phyloP scores from a whole-genome alignment of 2,888 invertebrate genomes.

The Zele albiditarsus region DNA sequence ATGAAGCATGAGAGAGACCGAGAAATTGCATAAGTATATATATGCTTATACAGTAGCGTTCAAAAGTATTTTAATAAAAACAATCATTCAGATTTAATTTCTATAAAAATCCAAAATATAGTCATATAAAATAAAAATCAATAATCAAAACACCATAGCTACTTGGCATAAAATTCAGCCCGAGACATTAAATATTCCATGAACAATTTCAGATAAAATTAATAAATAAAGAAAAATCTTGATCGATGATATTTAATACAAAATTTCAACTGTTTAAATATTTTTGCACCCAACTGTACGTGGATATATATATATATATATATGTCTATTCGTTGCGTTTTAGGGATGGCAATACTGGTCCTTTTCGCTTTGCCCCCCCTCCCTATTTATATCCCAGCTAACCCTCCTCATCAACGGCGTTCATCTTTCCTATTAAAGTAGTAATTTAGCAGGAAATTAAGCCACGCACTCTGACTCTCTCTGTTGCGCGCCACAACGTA shows the following conservation, averaged over 20 bases:
- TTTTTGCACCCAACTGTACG: too few relatives aligned
- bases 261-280: too few relatives aligned
- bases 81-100: too few relatives aligned
- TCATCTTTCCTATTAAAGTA: slow-evolving; percentile 74
- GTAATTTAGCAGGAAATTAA: slow-evolving; percentile 74
- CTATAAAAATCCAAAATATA: too few relatives aligned
- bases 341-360: slow-evolving; percentile 48
- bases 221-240: too few relatives aligned
- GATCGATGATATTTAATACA: too few relatives aligned
- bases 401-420: slow-evolving; percentile 73
- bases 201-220: too few relatives aligned
- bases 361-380: slow-evolving; percentile 58
- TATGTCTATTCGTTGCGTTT: slow-evolving; percentile 45
- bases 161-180: too few relatives aligned
- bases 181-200: too few relatives aligned
- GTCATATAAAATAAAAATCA: too few relatives aligned
- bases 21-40: neutral
- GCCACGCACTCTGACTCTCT: slow-evolving; percentile 66
- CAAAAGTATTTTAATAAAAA: too few relatives aligned
- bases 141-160: too few relatives aligned
- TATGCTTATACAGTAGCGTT: neutral
- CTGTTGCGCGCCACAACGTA: slow-evolving; percentile 58
- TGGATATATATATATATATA: neutral
- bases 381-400: slow-evolving; percentile 73
- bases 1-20: neutral